Percentiles rank a stretch among this genome's conserved stretches.
phyloP scores from a whole-genome alignment of 1,140 invertebrate genomes.

The Meloidogyne exigua region DNA sequence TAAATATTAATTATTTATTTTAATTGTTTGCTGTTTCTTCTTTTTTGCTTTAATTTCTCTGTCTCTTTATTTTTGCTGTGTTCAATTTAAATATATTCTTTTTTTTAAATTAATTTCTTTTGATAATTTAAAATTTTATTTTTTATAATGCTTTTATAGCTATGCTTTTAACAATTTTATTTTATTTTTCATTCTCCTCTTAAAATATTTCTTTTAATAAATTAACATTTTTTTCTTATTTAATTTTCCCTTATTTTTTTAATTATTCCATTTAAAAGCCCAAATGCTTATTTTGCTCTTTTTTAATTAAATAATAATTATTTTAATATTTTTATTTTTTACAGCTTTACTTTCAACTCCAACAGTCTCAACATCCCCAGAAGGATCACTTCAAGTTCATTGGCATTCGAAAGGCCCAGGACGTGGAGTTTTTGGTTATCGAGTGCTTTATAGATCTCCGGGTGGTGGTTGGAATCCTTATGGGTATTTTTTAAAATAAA shows the following conservation, averaged over 20 bases:
- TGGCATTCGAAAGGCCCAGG: slow-evolving; percentile 59
- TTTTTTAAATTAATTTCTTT: neutral
- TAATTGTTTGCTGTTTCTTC: neutral
- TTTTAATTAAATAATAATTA: neutral
- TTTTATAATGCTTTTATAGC: slow-evolving; percentile 12
- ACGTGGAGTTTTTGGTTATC: slow-evolving; percentile 60
- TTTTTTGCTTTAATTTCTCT: too few species aligned
- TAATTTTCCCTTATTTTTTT: neutral
- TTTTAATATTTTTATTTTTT: slow-evolving; percentile 16
- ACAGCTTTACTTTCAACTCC: slow-evolving; percentile 59
- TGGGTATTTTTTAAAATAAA: slow-evolving; percentile 46
- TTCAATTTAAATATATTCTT: neutral
- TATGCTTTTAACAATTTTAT: neutral
- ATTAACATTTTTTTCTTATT: neutral
- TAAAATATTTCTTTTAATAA: too few species aligned
- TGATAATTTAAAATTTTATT: neutral
- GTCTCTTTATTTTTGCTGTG: neutral
- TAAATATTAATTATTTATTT: too few species aligned
- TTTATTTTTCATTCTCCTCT: slow-evolving; percentile 7
- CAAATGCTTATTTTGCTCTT: slow-evolving; percentile 7
- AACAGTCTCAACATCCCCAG: slow-evolving; percentile 39
- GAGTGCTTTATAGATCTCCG: slow-evolving; percentile 54
- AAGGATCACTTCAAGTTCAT: slow-evolving; percentile 51
- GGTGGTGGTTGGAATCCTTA: slow-evolving; percentile 62
- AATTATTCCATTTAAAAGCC: neutral